Evolutionary conservation across 2,113 vertebrate species (phyloP), one percentile per base, ranked within the genome.

Genomic region (Cynopterus brachyotis): DNA sequence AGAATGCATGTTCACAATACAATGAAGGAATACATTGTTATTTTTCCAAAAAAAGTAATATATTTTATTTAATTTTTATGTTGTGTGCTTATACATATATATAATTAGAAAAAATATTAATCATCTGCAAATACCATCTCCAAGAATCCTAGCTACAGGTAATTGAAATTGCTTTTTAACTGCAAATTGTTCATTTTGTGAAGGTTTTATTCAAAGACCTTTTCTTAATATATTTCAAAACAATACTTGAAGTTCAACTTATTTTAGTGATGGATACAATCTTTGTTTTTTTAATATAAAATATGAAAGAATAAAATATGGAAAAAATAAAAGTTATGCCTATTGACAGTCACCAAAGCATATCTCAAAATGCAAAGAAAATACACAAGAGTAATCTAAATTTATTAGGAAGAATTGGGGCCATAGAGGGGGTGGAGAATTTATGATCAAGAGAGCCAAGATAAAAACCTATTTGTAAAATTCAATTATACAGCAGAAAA

Each of bases 101-200:
- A 89, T 84, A 96, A 96, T 96, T 97, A 96, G 59, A 91, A 95
- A 70, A 96, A 95, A 96, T 94, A 5, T 79, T 57, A 20, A 11
- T 37, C 66, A 60, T 26, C 57, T 96, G 76, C 62, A 47, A 87
- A 93, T 93, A 92, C 15, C 50, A 81, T n/a, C 28, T 35, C 26
- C 72, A 89, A 79, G 19, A 88, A 78, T 92, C 32, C 50, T 30
- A 37, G 67, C 17, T 98, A 79, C 50, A 69, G 47, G 50, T 80
- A 89, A 96, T 85, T 97, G 62, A 60, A 97, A 91, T 82, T 97
- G 47, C 53, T 97, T 98, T 90, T 96, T 59, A 97, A 50, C 42
- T 95, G 59, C 40, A 94, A 97, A 98, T 97, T 96, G 22, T 76
- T 98, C 94, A 94, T n/a, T 98, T 98, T 69, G 50, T 89, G 95